Percentiles rank a stretch among this genome's conserved stretches.
Conservation (phyloP, 1,140 invertebrate species). For the Liolophura sinensis region DNA sequence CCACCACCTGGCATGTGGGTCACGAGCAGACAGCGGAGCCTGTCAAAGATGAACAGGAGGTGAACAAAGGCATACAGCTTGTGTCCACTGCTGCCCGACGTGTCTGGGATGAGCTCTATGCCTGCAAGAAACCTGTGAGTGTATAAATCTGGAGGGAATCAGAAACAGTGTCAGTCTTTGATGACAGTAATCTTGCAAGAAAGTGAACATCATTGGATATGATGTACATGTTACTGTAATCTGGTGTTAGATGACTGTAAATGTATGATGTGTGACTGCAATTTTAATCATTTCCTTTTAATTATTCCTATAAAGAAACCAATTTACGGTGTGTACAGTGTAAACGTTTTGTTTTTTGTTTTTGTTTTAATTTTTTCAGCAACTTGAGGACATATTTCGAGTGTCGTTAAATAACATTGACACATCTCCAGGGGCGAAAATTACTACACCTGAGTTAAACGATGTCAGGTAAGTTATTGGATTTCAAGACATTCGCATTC, state of each 20-base stretch:
- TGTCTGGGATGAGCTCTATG: slow-evolving; percentile 97
- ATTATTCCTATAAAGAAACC: slow-evolving; percentile 10
- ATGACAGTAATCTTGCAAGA: too few species aligned
- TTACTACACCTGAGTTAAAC: slow-evolving; percentile 73
- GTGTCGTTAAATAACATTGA: slow-evolving; percentile 72
- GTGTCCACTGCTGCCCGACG: slow-evolving; percentile 84
- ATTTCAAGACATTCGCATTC: too few species aligned
- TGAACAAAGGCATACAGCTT: slow-evolving; percentile 78
- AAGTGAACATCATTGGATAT: too few species aligned
- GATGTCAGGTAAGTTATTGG: slow-evolving; percentile 61
- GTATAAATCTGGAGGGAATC: background rate
- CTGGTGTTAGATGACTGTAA: too few species aligned
- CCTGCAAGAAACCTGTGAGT: slow-evolving; percentile 89
- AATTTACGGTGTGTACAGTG: background rate
- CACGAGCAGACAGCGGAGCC: slow-evolving; percentile 13
- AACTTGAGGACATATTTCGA: slow-evolving; percentile 78
- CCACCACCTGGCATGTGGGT: slow-evolving; percentile 44
- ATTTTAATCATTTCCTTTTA: slow-evolving; percentile 21
- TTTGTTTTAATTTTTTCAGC: slow-evolving; percentile 30
- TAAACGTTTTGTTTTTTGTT: slow-evolving; percentile 1
- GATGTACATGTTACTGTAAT: too few species aligned
- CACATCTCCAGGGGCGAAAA: slow-evolving; percentile 30
- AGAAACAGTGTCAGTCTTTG: too few species aligned
- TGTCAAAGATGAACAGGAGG: slow-evolving; percentile 42
- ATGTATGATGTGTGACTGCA: background rate